Evolutionary conservation across 2,113 vertebrate genomes (phyloP), one percentile per base, ranked within the genome.

Genomic region (Aplodontia rufa): DNA sequence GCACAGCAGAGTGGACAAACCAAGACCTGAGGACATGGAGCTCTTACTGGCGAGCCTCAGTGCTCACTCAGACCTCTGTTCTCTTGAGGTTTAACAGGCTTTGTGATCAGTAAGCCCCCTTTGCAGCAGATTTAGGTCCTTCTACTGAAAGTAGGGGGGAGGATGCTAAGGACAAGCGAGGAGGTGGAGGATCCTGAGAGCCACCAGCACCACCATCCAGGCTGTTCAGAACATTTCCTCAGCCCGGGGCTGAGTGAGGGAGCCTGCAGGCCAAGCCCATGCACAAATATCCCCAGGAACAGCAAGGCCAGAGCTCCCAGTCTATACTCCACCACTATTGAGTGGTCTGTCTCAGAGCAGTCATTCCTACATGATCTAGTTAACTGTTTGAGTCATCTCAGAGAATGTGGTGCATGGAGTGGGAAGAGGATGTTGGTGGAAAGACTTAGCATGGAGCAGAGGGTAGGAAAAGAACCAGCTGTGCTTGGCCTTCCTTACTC

Each of bases 191-290:
- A 68, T 4, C 68, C 53, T 4, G 3, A 47, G 68, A 32, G 5
- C 58, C 8, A 6, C 60, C 42, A 45, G 0, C 26, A 0, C 24
- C 51, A 10, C 60, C 4, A 0, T 16, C 14, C 1, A 6, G 49
- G 37, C 12, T 0, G 58, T 14, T 40, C 0, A 1, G 49, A 30
- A 30, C 16, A 24, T 47, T 88, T 68, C 35, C 35, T 76, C 14
- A 60, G 22, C 42, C 30, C 8, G 6, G 11, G 62, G 49, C 42
- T 1, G 3, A 51, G 10, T 30, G 7, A 26, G 68, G 37, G 37
- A 42, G 6, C 35, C 42, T 5, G 5, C 30, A 12, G 45, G 51
- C 84, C 53, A 13, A 51, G 9, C 58, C 68, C 60, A 37, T 22
- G 30, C 9, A 5, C 13, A 40, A 11, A n/a, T 37, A 26, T 40